These are phyloP conservation scores for Holothuria glaberrima DNA, from an alignment of 35 echinoderm and acorn worm genomes.

Conservation along the genomic window DNA sequence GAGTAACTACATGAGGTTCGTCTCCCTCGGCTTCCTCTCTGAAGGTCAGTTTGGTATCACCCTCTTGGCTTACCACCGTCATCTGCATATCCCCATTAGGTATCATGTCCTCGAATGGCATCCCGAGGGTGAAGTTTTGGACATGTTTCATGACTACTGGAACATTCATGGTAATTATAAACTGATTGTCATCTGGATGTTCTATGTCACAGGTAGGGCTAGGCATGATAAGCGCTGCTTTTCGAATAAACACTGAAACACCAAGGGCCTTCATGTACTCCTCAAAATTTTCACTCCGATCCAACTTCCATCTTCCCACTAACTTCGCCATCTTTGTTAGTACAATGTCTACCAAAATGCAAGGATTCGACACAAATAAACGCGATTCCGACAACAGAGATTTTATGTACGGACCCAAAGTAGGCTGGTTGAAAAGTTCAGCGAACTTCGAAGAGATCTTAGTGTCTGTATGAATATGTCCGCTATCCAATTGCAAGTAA, in stretches of 20 bases:
- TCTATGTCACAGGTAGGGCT: slow-evolving; percentile 84
- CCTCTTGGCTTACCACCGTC: slow-evolving; percentile 74
- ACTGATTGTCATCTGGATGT: slow-evolving; percentile 58
- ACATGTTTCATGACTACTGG: slow-evolving; percentile 92
- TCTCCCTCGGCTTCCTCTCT: slow-evolving; percentile 69
- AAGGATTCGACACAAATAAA: too few relatives aligned
- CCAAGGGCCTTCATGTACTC: slow-evolving; percentile 93
- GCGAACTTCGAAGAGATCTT: too few relatives aligned
- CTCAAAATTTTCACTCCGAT: slow-evolving; percentile 95
- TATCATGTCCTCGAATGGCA: slow-evolving; percentile 92
- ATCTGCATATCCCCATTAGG: slow-evolving; percentile 85
- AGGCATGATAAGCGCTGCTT: slow-evolving; percentile 78
- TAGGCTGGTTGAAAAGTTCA: too few relatives aligned
- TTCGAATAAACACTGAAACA: slow-evolving; percentile 79
- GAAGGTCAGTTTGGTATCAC: slow-evolving; percentile 76
- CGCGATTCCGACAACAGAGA: too few relatives aligned
- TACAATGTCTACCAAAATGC: too few relatives aligned
- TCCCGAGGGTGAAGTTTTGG: slow-evolving; percentile 84
- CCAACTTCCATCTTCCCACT: slow-evolving; percentile 85
- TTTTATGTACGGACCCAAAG: too few relatives aligned
- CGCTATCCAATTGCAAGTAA: too few relatives aligned
- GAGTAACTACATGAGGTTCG: slow-evolving; percentile 77
- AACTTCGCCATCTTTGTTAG: slow-evolving; percentile 60
- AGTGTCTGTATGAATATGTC: too few relatives aligned
- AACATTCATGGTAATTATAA: slow-evolving; percentile 93